These are phyloP conservation scores for Alcis repandata DNA, from an alignment of 2,888 invertebrate species.

Conservation along the genomic window DNA sequence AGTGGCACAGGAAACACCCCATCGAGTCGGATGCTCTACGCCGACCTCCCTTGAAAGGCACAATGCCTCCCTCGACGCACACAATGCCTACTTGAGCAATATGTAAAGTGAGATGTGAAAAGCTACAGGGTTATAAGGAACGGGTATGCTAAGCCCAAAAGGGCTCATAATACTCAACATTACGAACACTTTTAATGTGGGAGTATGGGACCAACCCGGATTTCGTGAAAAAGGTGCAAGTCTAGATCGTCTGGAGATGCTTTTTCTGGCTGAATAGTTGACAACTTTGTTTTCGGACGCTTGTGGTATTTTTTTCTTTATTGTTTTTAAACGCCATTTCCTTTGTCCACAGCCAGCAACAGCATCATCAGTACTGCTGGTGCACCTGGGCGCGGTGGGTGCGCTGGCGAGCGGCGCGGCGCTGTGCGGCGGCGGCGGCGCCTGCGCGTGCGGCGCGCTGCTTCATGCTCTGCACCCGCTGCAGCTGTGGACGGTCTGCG, in stretches of 20 bases:
- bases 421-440: conserved; percentile 88
- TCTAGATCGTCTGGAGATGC: too few species aligned
- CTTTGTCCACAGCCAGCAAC: conserved; percentile 82
- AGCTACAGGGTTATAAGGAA: too few species aligned
- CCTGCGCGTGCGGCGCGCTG: conserved; percentile 90
- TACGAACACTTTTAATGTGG: too few species aligned
- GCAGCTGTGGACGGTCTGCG: conserved; percentile 93
- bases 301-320: too few species aligned
- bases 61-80: too few species aligned
- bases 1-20: conserved; percentile 29
- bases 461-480: conserved; percentile 91
- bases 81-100: conserved; percentile 12
- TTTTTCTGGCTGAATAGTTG: too few species aligned
- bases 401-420: conserved; percentile 90
- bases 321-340: background rate
- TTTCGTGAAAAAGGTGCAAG: too few species aligned
- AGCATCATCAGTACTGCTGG: conserved; percentile 90
- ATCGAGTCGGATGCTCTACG: conserved; percentile 1
- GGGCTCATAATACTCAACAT: too few species aligned
- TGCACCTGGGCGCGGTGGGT: conserved; percentile 91
- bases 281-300: too few species aligned
- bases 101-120: too few species aligned
- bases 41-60: conserved; percentile 23
- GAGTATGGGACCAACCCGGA: too few species aligned
- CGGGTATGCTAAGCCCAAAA: too few species aligned